These are phyloP conservation scores for Ectemnius continuus DNA, from an alignment of 2,888 invertebrate genomes.

Conservation along the genomic window DNA sequence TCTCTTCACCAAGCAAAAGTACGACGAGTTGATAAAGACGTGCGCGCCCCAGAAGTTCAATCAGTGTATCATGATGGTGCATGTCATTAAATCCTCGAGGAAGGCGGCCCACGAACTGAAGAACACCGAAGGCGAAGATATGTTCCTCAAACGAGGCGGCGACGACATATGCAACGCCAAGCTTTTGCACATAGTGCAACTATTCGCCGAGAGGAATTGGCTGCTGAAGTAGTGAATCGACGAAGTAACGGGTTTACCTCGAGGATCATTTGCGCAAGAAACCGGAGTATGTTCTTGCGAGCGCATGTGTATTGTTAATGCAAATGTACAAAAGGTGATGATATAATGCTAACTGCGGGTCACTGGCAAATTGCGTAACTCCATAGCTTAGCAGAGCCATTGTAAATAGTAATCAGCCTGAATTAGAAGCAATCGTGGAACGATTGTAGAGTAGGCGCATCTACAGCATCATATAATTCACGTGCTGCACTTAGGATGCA, in stretches of 20 bases:
- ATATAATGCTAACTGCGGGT: background rate
- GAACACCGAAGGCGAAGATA: slow-evolving; percentile 60
- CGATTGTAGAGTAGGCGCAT: too few species aligned
- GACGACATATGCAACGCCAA: slow-evolving; percentile 66
- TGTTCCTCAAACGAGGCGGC: slow-evolving; percentile 63
- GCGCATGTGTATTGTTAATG: too few species aligned
- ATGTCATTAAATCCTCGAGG: slow-evolving; percentile 73
- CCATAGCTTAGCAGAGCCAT: background rate
- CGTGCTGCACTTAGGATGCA: too few species aligned
- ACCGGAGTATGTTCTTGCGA: too few species aligned
- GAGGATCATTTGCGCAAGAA: background rate
- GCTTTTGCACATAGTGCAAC: slow-evolving; percentile 65
- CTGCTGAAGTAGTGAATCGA: slow-evolving; percentile 54
- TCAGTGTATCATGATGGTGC: slow-evolving; percentile 74
- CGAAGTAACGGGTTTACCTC: too few species aligned
- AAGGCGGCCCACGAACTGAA: slow-evolving; percentile 65
- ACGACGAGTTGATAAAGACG: slow-evolving; percentile 62
- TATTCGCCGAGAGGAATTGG: slow-evolving; percentile 70
- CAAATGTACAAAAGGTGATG: background rate
- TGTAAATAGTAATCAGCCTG: slow-evolving; percentile 3
- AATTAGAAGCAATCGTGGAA: background rate
- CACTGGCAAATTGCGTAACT: background rate
- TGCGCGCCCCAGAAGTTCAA: slow-evolving; percentile 67
- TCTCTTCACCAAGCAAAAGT: slow-evolving; percentile 59
- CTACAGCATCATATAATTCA: too few species aligned